Percentiles rank a stretch among this genome's conserved stretches.
phyloP scores from a whole-genome alignment of 1,140 invertebrate genomes.

The Parapsyche elsis region DNA sequence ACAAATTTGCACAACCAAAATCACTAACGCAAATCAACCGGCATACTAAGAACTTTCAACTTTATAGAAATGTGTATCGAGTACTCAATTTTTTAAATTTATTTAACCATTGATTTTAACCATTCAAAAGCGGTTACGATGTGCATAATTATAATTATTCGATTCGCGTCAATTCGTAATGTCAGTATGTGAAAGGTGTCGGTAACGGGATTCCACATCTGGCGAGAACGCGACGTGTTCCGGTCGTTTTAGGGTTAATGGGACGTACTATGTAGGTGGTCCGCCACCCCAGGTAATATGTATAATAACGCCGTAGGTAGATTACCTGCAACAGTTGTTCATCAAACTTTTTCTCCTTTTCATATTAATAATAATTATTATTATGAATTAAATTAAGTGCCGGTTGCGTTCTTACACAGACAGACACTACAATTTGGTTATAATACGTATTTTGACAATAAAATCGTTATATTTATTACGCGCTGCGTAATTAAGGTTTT shows the following conservation, averaged over 20 bases:
- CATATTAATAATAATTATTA: slow-evolving; percentile 11
- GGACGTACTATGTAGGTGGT: slow-evolving; percentile 38
- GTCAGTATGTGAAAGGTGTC: not conserved
- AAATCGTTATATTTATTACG: not conserved
- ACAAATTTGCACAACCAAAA: no score
- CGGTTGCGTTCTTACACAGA: not conserved
- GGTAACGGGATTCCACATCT: not conserved
- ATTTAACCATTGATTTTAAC: no score
- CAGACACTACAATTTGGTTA: not conserved
- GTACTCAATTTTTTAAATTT: no score
- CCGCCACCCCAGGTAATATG: slow-evolving; percentile 39
- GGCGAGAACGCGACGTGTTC: not conserved
- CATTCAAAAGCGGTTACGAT: no score
- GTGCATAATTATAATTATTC: no score
- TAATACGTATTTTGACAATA: not conserved
- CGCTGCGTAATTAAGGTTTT: not conserved
- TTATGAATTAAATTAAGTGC: not conserved
- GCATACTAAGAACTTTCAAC: no score
- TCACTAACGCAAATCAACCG: no score
- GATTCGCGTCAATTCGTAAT: no score
- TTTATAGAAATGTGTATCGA: no score
- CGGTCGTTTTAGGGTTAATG: slow-evolving; percentile 40
- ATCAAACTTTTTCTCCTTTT: slow-evolving; percentile 38
- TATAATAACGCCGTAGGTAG: slow-evolving; percentile 32
- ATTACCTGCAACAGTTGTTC: slow-evolving; percentile 35